These are phyloP conservation scores for Therioaphis trifolii DNA, from an alignment of 2,888 invertebrate species.

Conservation along the genomic window DNA sequence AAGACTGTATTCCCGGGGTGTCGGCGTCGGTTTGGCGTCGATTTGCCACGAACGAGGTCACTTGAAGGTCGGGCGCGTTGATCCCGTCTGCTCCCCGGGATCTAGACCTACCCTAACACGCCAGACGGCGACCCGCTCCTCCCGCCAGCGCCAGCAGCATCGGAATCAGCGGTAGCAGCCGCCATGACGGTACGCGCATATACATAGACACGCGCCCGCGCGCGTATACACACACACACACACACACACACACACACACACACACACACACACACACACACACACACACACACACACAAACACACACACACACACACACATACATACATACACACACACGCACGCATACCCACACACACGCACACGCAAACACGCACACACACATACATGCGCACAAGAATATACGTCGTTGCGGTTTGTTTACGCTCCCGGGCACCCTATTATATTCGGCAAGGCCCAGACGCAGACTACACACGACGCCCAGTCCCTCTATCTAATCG, in stretches of 20 bases:
- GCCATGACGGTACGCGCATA: slow-evolving; percentile 3
- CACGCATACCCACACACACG: not conserved
- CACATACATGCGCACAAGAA: not conserved
- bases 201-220: not conserved
- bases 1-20: slow-evolving; percentile 54
- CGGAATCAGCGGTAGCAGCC: not conserved
- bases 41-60: slow-evolving; percentile 48
- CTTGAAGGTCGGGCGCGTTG: slow-evolving; percentile 57
- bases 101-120: slow-evolving; percentile 57
- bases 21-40: slow-evolving; percentile 57
- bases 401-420: slow-evolving; percentile 29
- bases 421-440: slow-evolving; percentile 52
- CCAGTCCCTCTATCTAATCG: not conserved
- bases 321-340: not conserved
- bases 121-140: slow-evolving; percentile 31
- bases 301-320: not conserved
- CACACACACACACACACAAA: not conserved
- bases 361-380: not conserved
- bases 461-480: slow-evolving; percentile 5
- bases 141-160: not conserved
- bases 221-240: not conserved
- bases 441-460: not conserved
- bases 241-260: too few relatives aligned
- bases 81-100: slow-evolving; percentile 58
- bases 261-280: not conserved